Conservation (phyloP, 2,113 vertebrate species). For the Platichthys stellatus region DNA sequence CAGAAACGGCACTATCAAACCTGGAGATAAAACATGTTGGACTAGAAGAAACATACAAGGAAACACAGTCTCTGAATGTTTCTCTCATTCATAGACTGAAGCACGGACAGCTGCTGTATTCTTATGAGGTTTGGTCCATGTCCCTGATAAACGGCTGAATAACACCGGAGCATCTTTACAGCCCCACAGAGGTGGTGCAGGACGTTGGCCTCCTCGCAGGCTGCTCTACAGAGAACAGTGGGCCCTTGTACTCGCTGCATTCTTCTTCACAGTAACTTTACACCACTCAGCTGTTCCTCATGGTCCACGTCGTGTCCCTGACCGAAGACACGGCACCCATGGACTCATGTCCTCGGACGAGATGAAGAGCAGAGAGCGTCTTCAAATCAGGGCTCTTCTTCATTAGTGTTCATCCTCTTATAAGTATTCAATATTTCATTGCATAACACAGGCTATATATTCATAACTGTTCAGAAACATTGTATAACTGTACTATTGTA, state of each 20-base stretch:
- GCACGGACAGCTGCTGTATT: not conserved
- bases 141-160: conserved; percentile 13
- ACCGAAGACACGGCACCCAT: conserved; percentile 27
- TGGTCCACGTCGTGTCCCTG: conserved; percentile 35
- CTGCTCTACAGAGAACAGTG: conserved; percentile 56
- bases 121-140: not conserved
- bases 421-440: not conserved
- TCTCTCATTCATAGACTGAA: conserved; percentile 3
- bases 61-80: not conserved
- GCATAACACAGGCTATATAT: too few relatives aligned
- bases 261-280: conserved; percentile 72
- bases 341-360: conserved; percentile 32
- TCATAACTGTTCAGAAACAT: too few relatives aligned
- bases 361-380: not conserved
- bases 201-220: conserved; percentile 12
- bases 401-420: too few relatives aligned
- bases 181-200: conserved; percentile 6
- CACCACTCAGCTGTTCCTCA: conserved; percentile 76
- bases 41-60: not conserved
- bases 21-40: conserved; percentile 6
- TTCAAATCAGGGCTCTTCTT: not conserved
- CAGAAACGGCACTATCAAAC: conserved; percentile 13
- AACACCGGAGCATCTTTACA: conserved; percentile 17
- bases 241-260: conserved; percentile 65
- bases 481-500: too few relatives aligned